Evolutionary conservation across 2,797 vertebrate species (phyloP).

Genomic region (Clarias fuscus): DNA sequence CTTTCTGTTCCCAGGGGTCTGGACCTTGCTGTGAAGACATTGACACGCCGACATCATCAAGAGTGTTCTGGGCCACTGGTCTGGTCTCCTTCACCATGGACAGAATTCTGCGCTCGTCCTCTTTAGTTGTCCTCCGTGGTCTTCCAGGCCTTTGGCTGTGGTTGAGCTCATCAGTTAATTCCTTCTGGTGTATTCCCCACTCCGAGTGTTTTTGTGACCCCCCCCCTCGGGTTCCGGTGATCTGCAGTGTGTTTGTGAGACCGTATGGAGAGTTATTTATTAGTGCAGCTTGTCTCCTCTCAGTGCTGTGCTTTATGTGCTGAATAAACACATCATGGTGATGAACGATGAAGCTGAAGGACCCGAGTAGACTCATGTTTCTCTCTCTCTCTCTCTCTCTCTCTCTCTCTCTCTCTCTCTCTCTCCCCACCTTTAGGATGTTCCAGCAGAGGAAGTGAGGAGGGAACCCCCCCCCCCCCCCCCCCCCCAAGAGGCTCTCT

Average conservation of each 20-base stretch:
- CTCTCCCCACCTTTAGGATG: background rate
- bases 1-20: no score
- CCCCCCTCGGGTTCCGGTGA: background rate
- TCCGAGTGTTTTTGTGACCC: no score
- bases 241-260: background rate
- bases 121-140: no score
- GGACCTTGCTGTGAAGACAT: no score
- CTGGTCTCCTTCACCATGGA: no score
- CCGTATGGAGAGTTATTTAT: background rate
- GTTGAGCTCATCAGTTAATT: no score
- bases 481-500: background rate
- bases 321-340: background rate
- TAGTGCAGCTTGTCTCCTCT: background rate
- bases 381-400: background rate
- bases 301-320: background rate
- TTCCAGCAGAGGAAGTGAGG: slow-evolving; percentile 2
- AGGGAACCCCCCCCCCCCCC: background rate
- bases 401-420: slow-evolving; percentile 11
- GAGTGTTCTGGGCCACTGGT: no score
- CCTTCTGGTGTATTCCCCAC: no score
- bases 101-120: no score
- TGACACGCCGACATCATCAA: no score
- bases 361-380: background rate
- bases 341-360: background rate
- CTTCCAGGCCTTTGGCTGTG: no score